Evolutionary conservation across 2,113 vertebrate species (phyloP), one percentile per base, ranked within the genome.

Genomic region (Calyptomena viridis): DNA sequence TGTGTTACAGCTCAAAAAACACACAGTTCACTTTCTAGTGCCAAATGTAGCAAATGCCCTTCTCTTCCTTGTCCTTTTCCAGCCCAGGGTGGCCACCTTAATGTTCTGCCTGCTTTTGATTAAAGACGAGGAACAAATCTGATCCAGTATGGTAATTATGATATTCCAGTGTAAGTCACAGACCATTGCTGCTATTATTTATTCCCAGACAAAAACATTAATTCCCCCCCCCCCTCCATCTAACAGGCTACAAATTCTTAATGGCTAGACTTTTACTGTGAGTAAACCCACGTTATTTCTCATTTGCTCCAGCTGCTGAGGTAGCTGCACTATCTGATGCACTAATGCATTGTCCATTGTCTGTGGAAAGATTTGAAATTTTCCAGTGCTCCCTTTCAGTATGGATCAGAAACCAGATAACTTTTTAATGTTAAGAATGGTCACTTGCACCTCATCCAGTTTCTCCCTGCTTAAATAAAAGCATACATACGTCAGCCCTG

Each of bases 161-260:
- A 10, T 42, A 50, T 86, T 64, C 28, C 60, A 68, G 77, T 56
- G 37, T 64, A 93, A 92, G 58, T 75, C 84, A 91, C 77, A 96
- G 56, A 46, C 37, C 49, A 60, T 10, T 91, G 84, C 81, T 78
- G 74, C 56, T 84, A 16, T 78, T 93, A 89, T 84, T 94, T 94
- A 82, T 84, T 72, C 55, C 72, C 56, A 68, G 60, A 56, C 23
- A 72, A 64, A 77, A 81, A n/a, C 40, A 63, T 68, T 84, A 17
- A 40, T 44, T 31, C 40, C 8, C 14, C 4, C 17, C 4, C 17
- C 40, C 37, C 28, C 17, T 89, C 22, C 37, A 75, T 8, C 49
- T n/a, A 22, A 19, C 21, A 53, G 49, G 37, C 18, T 75, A 30
- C 27, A 91, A 75, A 60, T 71, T 87, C 40, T 16, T 89, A 28